Evolutionary conservation across 2,113 vertebrate genomes (phyloP), one percentile per base, ranked within the genome.

Genomic region (Dissostichus mawsoni): DNA sequence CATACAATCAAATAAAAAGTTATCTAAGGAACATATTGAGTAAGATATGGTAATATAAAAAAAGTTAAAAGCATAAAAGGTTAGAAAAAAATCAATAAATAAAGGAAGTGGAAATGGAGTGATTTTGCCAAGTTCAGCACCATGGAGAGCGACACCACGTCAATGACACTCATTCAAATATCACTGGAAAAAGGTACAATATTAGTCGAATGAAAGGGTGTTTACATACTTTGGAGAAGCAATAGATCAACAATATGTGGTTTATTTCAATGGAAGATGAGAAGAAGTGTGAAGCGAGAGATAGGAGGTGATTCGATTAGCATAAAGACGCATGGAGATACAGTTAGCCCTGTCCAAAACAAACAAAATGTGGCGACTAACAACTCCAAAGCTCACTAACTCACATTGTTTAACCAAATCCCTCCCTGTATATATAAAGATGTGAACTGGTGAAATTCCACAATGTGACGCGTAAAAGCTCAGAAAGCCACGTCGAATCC

Each of bases 121-220:
- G 55, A 47, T 47, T 11, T 3, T 63, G 58, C 82, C 69, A 10
- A 44, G 23, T 89, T 90, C 91, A 90, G 89, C 86, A 90, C 89
- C 89, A 90, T 58, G 91, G 91, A 92, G 69, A 92, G 91, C 80
- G 68, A 41, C 71, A 51, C 44, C 81, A 12, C 1, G 47, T 10
- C 77, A 78, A 14, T 51, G 69, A 81, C 57, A 55, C 44, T 74
- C 14, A 51, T 13, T 29, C 9, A 18, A 33, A 36, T 5, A 64
- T 18, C 13, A 52, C 2, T 8, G 20, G 8, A 36, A 11, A 61
- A 12, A 65, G 5, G n/a, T 17, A 68, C 6, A 17, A 33, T 56
- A 11, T 20, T 2, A 41, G 1, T 52, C 14, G 1, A 48, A 55
- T 1, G 16, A 6, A 48, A 17, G 16, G 3, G 4, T 6, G 16